Evolutionary conservation across 30 jellyfish, hydroid and myxozoan genomes (phyloP).

Genomic region (Aurelia sp.): DNA sequence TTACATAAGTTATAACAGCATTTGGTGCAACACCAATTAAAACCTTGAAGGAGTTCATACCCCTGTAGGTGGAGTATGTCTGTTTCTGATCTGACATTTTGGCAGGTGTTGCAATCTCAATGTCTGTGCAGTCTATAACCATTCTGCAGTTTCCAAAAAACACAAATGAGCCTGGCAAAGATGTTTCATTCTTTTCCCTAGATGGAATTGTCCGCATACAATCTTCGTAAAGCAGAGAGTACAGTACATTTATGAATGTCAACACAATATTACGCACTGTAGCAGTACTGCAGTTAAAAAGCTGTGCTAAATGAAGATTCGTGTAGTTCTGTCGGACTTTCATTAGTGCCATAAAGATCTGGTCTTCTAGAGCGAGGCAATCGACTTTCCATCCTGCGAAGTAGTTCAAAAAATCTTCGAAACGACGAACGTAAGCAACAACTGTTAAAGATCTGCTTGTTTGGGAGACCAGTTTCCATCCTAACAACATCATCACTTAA

Average conservation of each 20-base stretch:
- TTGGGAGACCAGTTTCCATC: no score
- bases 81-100: no score
- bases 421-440: not conserved
- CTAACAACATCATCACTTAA: not conserved
- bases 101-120: no score
- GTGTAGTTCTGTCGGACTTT: not conserved
- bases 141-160: no score
- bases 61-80: no score
- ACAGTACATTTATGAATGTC: not conserved
- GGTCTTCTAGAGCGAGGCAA: not conserved
- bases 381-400: not conserved
- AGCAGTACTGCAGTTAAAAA: not conserved
- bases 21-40: conserved; percentile 56
- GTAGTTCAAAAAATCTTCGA: not conserved
- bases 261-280: not conserved
- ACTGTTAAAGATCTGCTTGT: no score
- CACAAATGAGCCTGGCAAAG: no score
- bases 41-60: no score
- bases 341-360: not conserved
- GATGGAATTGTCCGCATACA: no score
- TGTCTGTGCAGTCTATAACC: no score
- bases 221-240: not conserved
- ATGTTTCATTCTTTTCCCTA: no score
- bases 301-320: no score
- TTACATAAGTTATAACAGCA: conserved; percentile 12